phyloP scores from a whole-genome alignment of 2,113 vertebrate species.

The Thamnaconus septentrionalis region DNA sequence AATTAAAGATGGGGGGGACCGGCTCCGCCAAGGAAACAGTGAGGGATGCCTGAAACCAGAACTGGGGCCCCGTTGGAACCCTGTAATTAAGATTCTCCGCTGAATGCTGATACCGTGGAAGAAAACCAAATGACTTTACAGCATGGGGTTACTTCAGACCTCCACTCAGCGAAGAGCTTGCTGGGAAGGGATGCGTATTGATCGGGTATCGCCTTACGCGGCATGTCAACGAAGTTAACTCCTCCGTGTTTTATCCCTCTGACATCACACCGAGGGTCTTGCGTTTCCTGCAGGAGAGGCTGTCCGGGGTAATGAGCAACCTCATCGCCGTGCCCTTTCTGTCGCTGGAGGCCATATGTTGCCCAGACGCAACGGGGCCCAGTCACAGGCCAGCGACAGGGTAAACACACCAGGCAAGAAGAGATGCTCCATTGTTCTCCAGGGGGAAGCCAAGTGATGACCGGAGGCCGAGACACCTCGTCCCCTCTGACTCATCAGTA shows the following conservation, averaged over 20 bases:
- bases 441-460: slow-evolving; percentile 18
- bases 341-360: slow-evolving; percentile 67
- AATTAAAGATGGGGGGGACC: slow-evolving; percentile 72
- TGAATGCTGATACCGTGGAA: slow-evolving; percentile 77
- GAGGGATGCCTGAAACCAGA: slow-evolving; percentile 74
- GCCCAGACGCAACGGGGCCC: slow-evolving; percentile 57
- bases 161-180: slow-evolving; percentile 62
- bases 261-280: background rate
- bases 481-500: slow-evolving; percentile 42
- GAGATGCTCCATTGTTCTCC: slow-evolving; percentile 65
- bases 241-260: background rate
- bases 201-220: background rate
- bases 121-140: slow-evolving; percentile 76
- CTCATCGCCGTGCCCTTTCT: slow-evolving; percentile 19
- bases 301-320: slow-evolving; percentile 44
- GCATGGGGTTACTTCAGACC: slow-evolving; percentile 67
- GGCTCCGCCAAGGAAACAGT: slow-evolving; percentile 63
- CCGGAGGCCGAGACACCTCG: slow-evolving; percentile 41
- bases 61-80: slow-evolving; percentile 61
- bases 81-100: slow-evolving; percentile 78
- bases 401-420: slow-evolving; percentile 50
- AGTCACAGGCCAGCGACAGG: slow-evolving; percentile 50
- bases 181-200: background rate
- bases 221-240: background rate
- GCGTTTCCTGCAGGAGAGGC: slow-evolving; percentile 42